Base-by-base conservation (phyloP, 2,797 vertebrate species). In the Sebastiscus albofasciatus region DNA sequence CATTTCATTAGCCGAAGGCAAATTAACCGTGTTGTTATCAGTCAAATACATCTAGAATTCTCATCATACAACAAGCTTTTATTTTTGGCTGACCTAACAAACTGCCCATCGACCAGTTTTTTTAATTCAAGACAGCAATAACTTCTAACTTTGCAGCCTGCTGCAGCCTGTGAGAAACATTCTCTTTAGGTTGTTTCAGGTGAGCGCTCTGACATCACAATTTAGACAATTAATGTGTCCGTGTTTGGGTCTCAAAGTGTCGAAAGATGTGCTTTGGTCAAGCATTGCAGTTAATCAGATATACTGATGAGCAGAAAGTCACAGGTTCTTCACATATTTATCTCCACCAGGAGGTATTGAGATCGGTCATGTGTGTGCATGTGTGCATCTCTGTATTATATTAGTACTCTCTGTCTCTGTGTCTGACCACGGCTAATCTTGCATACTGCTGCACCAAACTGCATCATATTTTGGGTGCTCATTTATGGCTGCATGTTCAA, bases 11-110 rank as follows among this genome's bases (percentile, higher is more conserved):
- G 61, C 39, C 2, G 2, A 77, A 82, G 24, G 71, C 79, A 72
- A 73, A 87, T 82, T 73, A 73, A 86, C 33, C 65, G 27, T 77
- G 77, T 77, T 81, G 77, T 79, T 72, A 81, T 87, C n/a, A 75
- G 83, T 80, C 67, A 64, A 77, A 83, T 83, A 75, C 54, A 85
- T 88, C 78, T 70, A 29, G 24, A 77, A 81, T 83, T 80, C 72
- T 82, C 8, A 72, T 80, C 66, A 79, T 80, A 62, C 60, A n/a
- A 46, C 12, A 29, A 71, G 54, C 42, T 56, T 31, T 60, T 59
- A 39, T 33, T 80, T 84, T 62, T 26, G 34, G 8, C 75, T 75
- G 72, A 83, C 80, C 83, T 85, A 16, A 65, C 1, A 8, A 72
- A 74, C 77, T 65, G 22, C 39, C 11, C 6, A 82, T 81, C 34